Evolutionary conservation across 2,113 vertebrate species (phyloP).

Genomic region (Carettochelys insculpta): DNA sequence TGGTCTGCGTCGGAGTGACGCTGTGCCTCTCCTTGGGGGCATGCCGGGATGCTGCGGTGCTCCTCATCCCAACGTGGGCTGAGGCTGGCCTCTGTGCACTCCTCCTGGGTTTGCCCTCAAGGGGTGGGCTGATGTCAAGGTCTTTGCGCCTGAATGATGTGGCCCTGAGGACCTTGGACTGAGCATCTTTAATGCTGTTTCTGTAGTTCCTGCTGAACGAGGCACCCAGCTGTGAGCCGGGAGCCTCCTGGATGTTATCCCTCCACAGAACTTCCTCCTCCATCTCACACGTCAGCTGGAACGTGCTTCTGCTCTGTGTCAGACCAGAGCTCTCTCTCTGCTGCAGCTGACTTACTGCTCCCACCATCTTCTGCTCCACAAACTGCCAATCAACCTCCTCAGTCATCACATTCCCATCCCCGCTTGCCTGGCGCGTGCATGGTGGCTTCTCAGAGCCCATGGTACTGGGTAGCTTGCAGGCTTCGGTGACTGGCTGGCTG

Average conservation of each 20-base stretch:
- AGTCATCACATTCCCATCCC: not conserved
- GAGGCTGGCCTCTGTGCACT: slow-evolving; percentile 74
- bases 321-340: not conserved
- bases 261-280: slow-evolving; percentile 73
- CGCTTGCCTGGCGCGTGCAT: slow-evolving; percentile 23
- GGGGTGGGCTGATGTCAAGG: slow-evolving; percentile 73
- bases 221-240: slow-evolving; percentile 71
- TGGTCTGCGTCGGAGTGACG: slow-evolving; percentile 77
- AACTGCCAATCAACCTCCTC: slow-evolving; percentile 58
- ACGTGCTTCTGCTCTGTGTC: slow-evolving; percentile 85
- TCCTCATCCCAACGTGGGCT: slow-evolving; percentile 74
- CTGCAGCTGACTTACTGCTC: slow-evolving; percentile 26
- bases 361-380: slow-evolving; percentile 3
- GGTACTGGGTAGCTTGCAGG: slow-evolving; percentile 32
- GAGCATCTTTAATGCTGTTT: slow-evolving; percentile 90
- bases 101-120: slow-evolving; percentile 56
- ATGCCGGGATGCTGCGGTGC: slow-evolving; percentile 75
- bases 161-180: slow-evolving; percentile 88
- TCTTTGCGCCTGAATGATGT: slow-evolving; percentile 88
- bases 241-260: slow-evolving; percentile 65
- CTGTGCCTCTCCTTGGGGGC: slow-evolving; percentile 87
- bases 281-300: slow-evolving; percentile 77
- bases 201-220: slow-evolving; percentile 85
- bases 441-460: not conserved
- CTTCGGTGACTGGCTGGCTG: not conserved